Conservation (phyloP, 2,888 invertebrate species). For the Homarus gammarus region DNA sequence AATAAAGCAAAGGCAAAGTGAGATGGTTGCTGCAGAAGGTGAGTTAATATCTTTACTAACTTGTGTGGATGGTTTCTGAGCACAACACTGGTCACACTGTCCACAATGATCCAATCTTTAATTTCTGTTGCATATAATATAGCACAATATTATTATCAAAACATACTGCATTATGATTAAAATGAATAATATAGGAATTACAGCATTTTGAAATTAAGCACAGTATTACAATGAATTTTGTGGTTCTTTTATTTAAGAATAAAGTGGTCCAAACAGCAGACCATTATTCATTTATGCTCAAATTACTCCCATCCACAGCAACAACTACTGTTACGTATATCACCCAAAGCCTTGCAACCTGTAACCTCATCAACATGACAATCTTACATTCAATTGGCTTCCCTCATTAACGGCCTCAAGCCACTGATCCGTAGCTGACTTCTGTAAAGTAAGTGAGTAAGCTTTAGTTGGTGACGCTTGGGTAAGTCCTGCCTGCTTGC, state of each 20-base stretch:
- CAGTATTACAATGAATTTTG: no score
- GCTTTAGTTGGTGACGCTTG: slow-evolving; percentile 30
- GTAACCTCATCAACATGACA: slow-evolving; percentile 35
- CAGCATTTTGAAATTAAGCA: no score
- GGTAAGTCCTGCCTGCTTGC: background rate
- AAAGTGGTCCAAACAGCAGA: background rate
- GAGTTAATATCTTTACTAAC: background rate
- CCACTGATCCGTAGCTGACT: slow-evolving; percentile 53
- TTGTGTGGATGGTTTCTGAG: background rate
- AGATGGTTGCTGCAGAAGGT: background rate
- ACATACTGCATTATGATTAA: no score
- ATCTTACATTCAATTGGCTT: slow-evolving; percentile 62
- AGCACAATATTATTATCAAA: no score
- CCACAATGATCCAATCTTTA: no score
- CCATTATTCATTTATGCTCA: background rate
- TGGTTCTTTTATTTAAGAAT: no score
- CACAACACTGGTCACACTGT: background rate
- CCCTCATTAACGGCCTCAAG: slow-evolving; percentile 58
- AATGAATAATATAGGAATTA: no score
- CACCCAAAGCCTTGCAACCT: slow-evolving; percentile 54
- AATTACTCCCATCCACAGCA: background rate
- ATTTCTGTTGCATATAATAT: no score
- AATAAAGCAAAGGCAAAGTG: background rate
- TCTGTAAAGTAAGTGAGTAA: slow-evolving; percentile 49
- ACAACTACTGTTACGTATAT: slow-evolving; percentile 2